These are phyloP conservation scores for Trichacis sp. DNA, from an alignment of 2,888 invertebrate species.

Conservation along the genomic window DNA sequence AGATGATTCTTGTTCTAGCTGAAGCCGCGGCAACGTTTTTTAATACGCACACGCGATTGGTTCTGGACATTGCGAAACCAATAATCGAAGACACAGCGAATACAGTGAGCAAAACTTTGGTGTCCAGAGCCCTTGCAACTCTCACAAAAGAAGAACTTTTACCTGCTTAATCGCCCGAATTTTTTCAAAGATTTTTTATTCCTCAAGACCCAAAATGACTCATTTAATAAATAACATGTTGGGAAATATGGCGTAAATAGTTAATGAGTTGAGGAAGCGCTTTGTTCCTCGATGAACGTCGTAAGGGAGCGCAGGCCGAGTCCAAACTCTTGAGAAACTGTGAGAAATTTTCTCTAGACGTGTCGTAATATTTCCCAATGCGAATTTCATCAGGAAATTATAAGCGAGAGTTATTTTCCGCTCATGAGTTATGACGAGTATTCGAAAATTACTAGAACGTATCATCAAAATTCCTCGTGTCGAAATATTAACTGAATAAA, in stretches of 20 bases:
- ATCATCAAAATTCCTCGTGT: too few relatives aligned
- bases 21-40: slow-evolving; percentile 78
- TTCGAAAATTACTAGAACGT: too few relatives aligned
- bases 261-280: too few relatives aligned
- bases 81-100: slow-evolving; percentile 77
- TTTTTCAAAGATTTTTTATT: neutral
- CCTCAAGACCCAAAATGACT: too few relatives aligned
- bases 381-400: neutral
- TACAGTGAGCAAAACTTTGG: slow-evolving; percentile 73
- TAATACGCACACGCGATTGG: slow-evolving; percentile 76
- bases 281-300: too few relatives aligned
- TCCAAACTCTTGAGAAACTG: too few relatives aligned
- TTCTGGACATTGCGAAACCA: slow-evolving; percentile 78
- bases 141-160: slow-evolving; percentile 75
- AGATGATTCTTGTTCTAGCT: too few relatives aligned
- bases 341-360: neutral
- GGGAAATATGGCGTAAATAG: too few relatives aligned
- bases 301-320: too few relatives aligned
- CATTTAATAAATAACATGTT: too few relatives aligned
- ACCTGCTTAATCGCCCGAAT: slow-evolving; percentile 50
- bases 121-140: slow-evolving; percentile 73
- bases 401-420: slow-evolving; percentile 2
- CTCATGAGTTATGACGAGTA: neutral
- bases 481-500: too few relatives aligned
- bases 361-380: neutral